Evolutionary conservation across 2,888 invertebrate genomes (phyloP), one percentile per base, ranked within the genome.

Genomic region (Pyrocoelia pectoralis): DNA sequence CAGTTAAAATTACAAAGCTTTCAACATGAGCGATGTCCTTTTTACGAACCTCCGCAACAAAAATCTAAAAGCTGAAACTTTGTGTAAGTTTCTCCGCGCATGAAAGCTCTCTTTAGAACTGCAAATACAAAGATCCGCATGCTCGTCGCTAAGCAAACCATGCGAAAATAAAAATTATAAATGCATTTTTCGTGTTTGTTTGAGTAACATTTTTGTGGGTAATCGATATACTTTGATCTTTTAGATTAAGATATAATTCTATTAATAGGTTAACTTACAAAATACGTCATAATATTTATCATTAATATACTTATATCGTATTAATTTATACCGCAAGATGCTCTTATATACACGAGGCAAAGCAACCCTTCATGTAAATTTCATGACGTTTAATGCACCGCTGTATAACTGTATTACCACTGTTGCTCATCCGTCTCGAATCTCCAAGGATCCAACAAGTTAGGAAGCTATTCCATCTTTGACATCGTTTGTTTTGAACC

Each of bases 371-470:
- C 78, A 79, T 80, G 78, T 76, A 79, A 80, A 79, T 78, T 80
- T 78, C 78, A 80, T 79, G 79, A 77, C 73, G 77, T 79, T 79
- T 80, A 80, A 80, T 80, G 80, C 79, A 80, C 79, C 79, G 74
- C 78, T 72, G 73, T 74, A 71, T 80, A 80, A 80, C 78, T 77
- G 73, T 73, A 77, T 80, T 80, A 79, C 71, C 74, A 74, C 73
- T 71, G 73, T 71, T 72, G 71, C 72, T 69, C 63, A 72, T 73
- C 71, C 72, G 69, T 68, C 66, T 68, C 69, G 65, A 72, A 73
- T 76, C 76, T 75, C 76, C 70, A 74, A 77, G 77, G 75, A 76
- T 73, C 72, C 73, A 75, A 76, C 77, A 76, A 78, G 77, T 78
- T 78, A 77, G 75, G 68, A 74, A 77, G 74, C 76, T 74, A 74